Conservation (phyloP, 2,888 invertebrate species). For the Argyra leucocephala region DNA sequence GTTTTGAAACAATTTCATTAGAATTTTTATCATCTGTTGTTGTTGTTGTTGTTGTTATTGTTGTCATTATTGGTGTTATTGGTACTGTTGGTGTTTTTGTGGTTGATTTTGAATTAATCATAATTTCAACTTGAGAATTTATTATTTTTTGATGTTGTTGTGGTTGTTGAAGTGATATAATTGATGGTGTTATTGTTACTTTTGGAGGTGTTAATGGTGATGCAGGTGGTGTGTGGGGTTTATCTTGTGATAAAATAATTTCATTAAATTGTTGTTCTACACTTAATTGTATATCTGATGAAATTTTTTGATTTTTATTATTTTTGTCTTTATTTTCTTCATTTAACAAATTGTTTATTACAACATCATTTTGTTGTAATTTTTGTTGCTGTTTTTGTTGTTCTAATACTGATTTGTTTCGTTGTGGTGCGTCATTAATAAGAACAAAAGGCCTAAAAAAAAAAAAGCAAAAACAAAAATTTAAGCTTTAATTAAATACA, state of each 20-base stretch:
- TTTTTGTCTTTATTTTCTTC: not conserved
- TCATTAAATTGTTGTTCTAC: not conserved
- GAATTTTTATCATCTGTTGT: not conserved
- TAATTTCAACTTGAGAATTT: not conserved
- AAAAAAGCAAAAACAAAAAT: not conserved
- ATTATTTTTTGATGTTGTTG: not conserved
- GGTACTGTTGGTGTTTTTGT: too few relatives aligned
- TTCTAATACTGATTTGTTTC: not conserved
- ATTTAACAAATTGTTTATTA: not conserved
- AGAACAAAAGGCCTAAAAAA: constrained; percentile 18
- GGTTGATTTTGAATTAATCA: too few relatives aligned
- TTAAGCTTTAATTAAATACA: too few relatives aligned
- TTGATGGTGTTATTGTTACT: not conserved
- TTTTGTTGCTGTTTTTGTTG: not conserved
- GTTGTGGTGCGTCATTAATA: constrained; percentile 14
- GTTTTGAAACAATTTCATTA: not conserved
- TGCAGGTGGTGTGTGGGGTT: not conserved
- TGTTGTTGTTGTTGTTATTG: not conserved
- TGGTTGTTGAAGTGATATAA: not conserved
- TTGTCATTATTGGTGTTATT: too few relatives aligned
- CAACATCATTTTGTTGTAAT: not conserved
- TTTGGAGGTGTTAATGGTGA: not conserved
- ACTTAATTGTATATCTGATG: not conserved
- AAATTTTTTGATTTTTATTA: not conserved
- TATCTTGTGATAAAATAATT: not conserved